These are phyloP conservation scores for Melanocharis versteri DNA, from an alignment of 2,113 vertebrate species.

Conservation along the genomic window DNA sequence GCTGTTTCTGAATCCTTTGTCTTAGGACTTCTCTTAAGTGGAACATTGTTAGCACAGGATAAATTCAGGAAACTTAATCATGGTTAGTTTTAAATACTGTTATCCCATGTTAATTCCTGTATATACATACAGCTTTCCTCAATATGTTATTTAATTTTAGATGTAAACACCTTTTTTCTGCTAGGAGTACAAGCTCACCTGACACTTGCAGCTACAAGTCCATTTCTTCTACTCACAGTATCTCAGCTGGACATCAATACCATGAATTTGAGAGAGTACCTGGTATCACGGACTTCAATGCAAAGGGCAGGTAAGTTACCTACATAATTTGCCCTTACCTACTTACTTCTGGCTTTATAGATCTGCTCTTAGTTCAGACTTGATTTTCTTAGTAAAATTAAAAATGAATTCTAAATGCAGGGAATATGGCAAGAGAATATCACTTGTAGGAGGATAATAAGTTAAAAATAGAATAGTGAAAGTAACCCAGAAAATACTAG, in stretches of 20 bases:
- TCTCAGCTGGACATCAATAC: background rate
- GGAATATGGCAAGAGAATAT: background rate
- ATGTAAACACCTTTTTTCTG: background rate
- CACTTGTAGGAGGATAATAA: background rate
- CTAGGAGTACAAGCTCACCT: background rate
- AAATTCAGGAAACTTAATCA: background rate
- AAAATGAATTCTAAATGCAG: background rate
- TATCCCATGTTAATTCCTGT: background rate
- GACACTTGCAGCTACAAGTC: background rate
- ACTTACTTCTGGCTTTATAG: background rate
- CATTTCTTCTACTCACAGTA: background rate
- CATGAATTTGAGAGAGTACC: background rate
- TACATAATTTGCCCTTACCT: background rate
- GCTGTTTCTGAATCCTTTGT: background rate
- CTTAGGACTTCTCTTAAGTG: background rate
- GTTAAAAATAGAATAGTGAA: constrained; percentile 4
- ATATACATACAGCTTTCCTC: background rate
- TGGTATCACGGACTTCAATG: background rate
- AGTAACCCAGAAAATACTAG: background rate
- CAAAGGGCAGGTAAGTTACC: background rate
- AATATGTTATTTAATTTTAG: background rate
- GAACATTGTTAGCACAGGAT: background rate
- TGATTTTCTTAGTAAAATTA: background rate
- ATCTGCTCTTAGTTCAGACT: background rate
- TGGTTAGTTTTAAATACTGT: background rate